Conservation (phyloP, 1,140 invertebrate species). For the Nasonia vitripennis region DNA sequence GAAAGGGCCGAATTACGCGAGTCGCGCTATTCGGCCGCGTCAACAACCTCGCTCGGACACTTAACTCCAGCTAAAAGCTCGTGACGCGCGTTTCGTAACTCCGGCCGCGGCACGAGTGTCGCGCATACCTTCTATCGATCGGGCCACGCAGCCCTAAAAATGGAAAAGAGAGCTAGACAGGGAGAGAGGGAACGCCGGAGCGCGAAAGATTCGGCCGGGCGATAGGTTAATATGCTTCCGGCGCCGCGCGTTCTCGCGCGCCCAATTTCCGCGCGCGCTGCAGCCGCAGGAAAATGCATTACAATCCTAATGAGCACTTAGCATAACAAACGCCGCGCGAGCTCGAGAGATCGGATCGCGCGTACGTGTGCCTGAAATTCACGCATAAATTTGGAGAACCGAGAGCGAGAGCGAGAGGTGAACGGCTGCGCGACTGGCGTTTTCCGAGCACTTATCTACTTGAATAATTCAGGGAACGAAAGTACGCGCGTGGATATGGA, state of each 20-base stretch:
- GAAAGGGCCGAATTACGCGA: too few species aligned
- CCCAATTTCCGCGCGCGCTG: slow-evolving; percentile 65
- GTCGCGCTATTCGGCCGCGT: too few species aligned
- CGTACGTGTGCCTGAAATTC: slow-evolving; percentile 16
- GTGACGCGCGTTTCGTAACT: too few species aligned
- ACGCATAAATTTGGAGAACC: slow-evolving; percentile 41
- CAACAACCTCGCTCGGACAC: too few species aligned
- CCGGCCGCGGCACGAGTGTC: too few species aligned
- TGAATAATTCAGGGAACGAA: slow-evolving; percentile 42
- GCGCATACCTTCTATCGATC: background rate
- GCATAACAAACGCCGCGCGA: slow-evolving; percentile 69
- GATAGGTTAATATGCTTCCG: slow-evolving; percentile 52
- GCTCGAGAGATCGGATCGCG: background rate
- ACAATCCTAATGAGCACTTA: slow-evolving; percentile 74
- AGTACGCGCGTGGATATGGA: background rate
- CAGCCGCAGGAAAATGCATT: slow-evolving; percentile 67
- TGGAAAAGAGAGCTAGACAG: background rate
- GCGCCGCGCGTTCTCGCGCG: slow-evolving; percentile 42
- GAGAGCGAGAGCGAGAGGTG: background rate
- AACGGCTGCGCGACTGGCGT: background rate
- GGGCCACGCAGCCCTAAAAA: background rate
- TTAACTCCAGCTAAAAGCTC: too few species aligned
- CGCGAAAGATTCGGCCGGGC: background rate
- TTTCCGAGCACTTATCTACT: slow-evolving; percentile 40
- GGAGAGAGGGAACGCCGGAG: background rate